Evolutionary conservation across 2,888 invertebrate species (phyloP).

Genomic region (Synergus umbraculus): DNA sequence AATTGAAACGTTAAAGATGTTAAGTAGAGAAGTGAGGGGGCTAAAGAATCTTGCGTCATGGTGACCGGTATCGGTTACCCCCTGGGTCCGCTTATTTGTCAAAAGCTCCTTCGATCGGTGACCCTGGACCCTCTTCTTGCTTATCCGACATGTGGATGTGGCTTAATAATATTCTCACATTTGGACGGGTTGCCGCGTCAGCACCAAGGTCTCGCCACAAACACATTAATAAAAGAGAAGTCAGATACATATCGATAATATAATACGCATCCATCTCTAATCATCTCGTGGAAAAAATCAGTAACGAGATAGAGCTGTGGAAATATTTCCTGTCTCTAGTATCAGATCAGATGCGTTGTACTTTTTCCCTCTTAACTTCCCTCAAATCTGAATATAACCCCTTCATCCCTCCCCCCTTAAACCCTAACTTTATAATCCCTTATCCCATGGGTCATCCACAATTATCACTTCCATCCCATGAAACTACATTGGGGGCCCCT

Average conservation of each 20-base stretch:
- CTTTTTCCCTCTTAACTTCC: too few species aligned
- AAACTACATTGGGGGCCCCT: too few species aligned
- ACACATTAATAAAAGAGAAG: slow-evolving; percentile 52
- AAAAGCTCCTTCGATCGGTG: slow-evolving; percentile 56
- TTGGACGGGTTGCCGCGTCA: slow-evolving; percentile 64
- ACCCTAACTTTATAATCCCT: too few species aligned
- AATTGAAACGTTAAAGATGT: slow-evolving; percentile 7
- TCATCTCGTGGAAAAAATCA: not conserved
- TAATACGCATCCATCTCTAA: slow-evolving; percentile 55
- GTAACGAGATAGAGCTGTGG: not conserved
- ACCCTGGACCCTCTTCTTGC: slow-evolving; percentile 48
- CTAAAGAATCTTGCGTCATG: not conserved
- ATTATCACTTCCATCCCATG: too few species aligned
- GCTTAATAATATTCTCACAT: slow-evolving; percentile 70
- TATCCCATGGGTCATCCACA: too few species aligned
- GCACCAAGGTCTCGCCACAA: slow-evolving; percentile 56
- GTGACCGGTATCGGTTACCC: slow-evolving; percentile 46
- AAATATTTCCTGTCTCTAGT: too few species aligned
- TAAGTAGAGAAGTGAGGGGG: not conserved
- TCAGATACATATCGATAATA: slow-evolving; percentile 63
- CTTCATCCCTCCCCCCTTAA: too few species aligned
- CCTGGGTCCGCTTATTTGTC: slow-evolving; percentile 65
- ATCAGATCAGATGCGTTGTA: too few species aligned
- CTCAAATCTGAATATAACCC: too few species aligned
- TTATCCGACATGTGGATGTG: slow-evolving; percentile 33